Base-by-base conservation (phyloP, 2,888 invertebrate genomes). In the Sturmia bella region DNA sequence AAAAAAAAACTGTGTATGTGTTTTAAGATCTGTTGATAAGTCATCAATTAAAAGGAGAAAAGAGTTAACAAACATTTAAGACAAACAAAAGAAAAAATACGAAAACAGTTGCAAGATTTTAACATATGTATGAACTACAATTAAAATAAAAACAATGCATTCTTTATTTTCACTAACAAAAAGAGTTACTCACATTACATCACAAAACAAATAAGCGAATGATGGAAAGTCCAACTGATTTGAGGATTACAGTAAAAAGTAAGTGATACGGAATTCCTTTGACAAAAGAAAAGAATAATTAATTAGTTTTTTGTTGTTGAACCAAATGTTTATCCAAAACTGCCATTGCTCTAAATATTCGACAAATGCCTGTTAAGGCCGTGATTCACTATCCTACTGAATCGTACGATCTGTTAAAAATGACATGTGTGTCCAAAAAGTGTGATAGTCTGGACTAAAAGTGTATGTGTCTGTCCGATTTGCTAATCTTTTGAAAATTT, bases 1-100 rank as follows among this genome's bases (percentile, higher is more conserved):
- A n/a, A n/a, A n/a, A n/a, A n/a, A n/a, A n/a, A n/a, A n/a, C n/a
- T n/a, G n/a, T n/a, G n/a, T n/a, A n/a, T n/a, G n/a, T 41, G 64
- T 45, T 69, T 39, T 39, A 61, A 32, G 32, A 45, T 43, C 45
- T n/a, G 39, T 43, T 43, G 17, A 52, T 74, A 77, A 69, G 7
- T 32, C 7, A 32, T 32, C 43, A 78, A 41, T 11, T 73, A 39
- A 66, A 64, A 64, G n/a, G n/a, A 75, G 37, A 43, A 56, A 43
- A 63, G 27, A 73, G 15, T 45, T 75, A 80, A 80, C 74, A 82
- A 77, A 82, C 64, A 74, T 69, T 82, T 69, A 70, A 27, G 59
- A 61, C 21, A 50, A 50, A 64, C 59, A 48, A 59, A 66, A 66
- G 39, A 32, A 32, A 52, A 66, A 45, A 12, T 39, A 68, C 39